Evolutionary conservation across 1,140 invertebrate species (phyloP).

Genomic region (Lordiphosa collinella): DNA sequence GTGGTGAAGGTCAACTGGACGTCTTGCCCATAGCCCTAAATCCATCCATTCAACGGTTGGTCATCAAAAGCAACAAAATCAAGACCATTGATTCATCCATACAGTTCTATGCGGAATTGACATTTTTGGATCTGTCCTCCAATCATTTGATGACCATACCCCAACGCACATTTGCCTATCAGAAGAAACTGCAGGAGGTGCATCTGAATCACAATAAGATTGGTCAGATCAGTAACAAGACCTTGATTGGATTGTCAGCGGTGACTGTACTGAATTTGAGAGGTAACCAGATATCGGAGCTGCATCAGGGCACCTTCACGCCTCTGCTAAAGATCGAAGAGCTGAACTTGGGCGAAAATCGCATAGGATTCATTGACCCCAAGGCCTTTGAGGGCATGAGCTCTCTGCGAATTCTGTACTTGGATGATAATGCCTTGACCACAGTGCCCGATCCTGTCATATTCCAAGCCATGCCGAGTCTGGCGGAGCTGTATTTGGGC

Average conservation of each 20-base stretch:
- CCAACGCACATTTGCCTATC: conserved; percentile 88
- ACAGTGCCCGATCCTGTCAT: conserved; percentile 84
- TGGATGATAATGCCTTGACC: conserved; percentile 91
- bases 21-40: conserved; percentile 94
- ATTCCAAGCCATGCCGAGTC: conserved; percentile 86
- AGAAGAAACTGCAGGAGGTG: conserved; percentile 90
- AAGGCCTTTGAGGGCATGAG: conserved; percentile 90
- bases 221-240: conserved; percentile 87
- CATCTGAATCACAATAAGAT: conserved; percentile 93
- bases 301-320: conserved; percentile 89
- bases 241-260: conserved; percentile 88
- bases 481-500: conserved; percentile 91
- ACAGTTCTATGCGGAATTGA: conserved; percentile 91
- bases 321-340: conserved; percentile 89
- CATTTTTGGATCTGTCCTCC: conserved; percentile 90
- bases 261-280: conserved; percentile 90
- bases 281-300: conserved; percentile 89
- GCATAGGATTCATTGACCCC: conserved; percentile 88
- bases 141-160: conserved; percentile 91
- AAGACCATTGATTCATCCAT: conserved; percentile 93
- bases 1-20: conserved; percentile 91
- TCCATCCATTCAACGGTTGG: conserved; percentile 90
- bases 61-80: conserved; percentile 91
- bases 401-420: conserved; percentile 87
- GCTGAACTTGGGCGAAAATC: conserved; percentile 92